A percentile compares a stretch with the other conserved stretches of the same genome.
Evolutionary conservation across 2,888 invertebrate genomes (phyloP).

Genomic region (Leptura quadrifasciata): DNA sequence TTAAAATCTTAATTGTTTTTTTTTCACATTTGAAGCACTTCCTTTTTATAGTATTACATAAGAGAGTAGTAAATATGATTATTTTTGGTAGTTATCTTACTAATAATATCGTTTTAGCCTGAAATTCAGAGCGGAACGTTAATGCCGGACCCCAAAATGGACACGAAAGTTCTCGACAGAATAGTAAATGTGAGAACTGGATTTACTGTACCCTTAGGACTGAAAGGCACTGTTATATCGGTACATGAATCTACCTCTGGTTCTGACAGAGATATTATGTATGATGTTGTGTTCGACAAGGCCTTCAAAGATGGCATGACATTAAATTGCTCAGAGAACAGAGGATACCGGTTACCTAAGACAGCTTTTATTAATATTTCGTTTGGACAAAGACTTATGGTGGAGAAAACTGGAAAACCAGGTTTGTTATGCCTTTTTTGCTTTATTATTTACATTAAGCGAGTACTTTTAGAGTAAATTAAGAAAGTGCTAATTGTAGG

Average conservation of each 20-base stretch:
- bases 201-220: constrained; percentile 87
- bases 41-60: too few relatives aligned
- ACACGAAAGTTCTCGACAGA: constrained; percentile 86
- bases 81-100: too few relatives aligned
- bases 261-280: constrained; percentile 76
- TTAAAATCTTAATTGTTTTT: too few relatives aligned
- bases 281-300: constrained; percentile 89
- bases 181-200: constrained; percentile 86
- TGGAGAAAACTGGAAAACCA: constrained; percentile 67
- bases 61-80: too few relatives aligned
- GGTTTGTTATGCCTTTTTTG: constrained; percentile 47
- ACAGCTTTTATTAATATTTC: constrained; percentile 79
- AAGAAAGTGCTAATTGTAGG: too few relatives aligned
- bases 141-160: constrained; percentile 81
- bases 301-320: constrained; percentile 81
- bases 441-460: neutral
- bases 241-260: constrained; percentile 71
- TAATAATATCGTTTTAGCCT: constrained; percentile 66
- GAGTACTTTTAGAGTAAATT: too few relatives aligned
- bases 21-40: too few relatives aligned
- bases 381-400: constrained; percentile 74
- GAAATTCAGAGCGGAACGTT: constrained; percentile 73
- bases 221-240: constrained; percentile 90
- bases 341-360: constrained; percentile 76
- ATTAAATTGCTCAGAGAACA: constrained; percentile 74